Percentiles rank a stretch among this genome's conserved stretches.
phyloP scores from a whole-genome alignment of 2,888 invertebrate genomes.

The Andrena marginata region DNA sequence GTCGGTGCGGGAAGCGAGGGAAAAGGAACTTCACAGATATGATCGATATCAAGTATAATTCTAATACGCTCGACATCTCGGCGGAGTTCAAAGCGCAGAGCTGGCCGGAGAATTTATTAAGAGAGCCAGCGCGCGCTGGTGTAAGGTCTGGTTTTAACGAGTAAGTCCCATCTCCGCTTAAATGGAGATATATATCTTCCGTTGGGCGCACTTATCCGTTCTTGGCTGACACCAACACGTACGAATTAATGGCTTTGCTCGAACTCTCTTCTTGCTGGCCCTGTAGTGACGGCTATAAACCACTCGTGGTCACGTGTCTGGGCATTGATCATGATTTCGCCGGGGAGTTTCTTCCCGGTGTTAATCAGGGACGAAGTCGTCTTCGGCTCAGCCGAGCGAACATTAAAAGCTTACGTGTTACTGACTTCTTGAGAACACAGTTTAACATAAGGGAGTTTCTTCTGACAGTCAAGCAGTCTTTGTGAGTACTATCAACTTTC shows the following conservation, averaged over 20 bases:
- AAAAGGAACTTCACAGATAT: constrained; percentile 10
- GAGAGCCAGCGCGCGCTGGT: constrained; percentile 58
- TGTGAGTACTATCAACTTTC: no score
- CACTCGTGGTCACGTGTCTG: constrained; percentile 71
- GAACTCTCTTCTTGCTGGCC: constrained; percentile 72
- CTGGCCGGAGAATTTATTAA: constrained; percentile 74
- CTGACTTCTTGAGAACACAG: background rate
- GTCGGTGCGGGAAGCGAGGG: background rate
- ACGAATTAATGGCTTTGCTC: constrained; percentile 82
- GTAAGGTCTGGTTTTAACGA: constrained; percentile 82
- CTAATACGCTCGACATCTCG: constrained; percentile 45
- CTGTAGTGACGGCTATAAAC: constrained; percentile 77
- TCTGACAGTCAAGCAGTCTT: no score
- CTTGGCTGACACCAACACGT: constrained; percentile 83
- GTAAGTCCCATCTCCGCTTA: constrained; percentile 80
- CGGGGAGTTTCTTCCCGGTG: constrained; percentile 9
- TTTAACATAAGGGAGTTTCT: no score
- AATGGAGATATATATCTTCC: constrained; percentile 84
- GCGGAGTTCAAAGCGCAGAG: constrained; percentile 26
- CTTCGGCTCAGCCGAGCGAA: background rate
- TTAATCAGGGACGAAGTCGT: constrained; percentile 12
- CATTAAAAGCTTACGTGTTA: background rate
- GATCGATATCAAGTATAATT: constrained; percentile 59
- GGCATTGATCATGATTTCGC: constrained; percentile 70
- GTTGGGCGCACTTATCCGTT: constrained; percentile 83